Evolutionary conservation across 2,113 vertebrate genomes (phyloP), one percentile per base, ranked within the genome.

Genomic region (Electrona antarctica): DNA sequence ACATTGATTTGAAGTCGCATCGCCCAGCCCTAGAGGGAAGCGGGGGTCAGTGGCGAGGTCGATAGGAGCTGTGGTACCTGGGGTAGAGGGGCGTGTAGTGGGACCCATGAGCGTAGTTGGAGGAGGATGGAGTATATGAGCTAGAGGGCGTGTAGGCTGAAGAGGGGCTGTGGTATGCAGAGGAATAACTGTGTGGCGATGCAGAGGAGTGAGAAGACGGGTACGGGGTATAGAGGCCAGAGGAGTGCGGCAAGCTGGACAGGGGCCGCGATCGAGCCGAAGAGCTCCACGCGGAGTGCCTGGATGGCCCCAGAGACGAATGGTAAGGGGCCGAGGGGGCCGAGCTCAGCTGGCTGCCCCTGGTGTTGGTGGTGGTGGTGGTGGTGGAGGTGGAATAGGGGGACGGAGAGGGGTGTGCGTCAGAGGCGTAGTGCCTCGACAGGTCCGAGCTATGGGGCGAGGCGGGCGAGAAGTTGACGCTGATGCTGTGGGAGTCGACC

Each of bases 31-130:
- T 41, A 41, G 33, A 4, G 29, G 55, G 64, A 61, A 55, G 29
- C 66, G 57, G 56, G n/a, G 10, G 6, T 92, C 82, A 92, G 74
- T 90, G 88, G 45, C 86, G 85, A 7, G 91, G 92, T 69, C 88
- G 80, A 51, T 92, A 90, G n/a, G 90, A 87, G 33, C 85, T 81
- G 73, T 91, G 91, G 84, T 89, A 85, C 80, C 91, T 83, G 52
- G 91, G 77, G 72, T 91, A 90, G 48, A 90, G 81, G 13, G 85
- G 90, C 0, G 74, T 89, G 80, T 93, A 92, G 81, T 82, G 82
- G 49, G 70, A 54, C 0, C 89, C 79, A 69, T 91, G 92, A 55
- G 71, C 88, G 69, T 91, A 88, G 21, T n/a, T n/a, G 29, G 87
- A 87, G 15, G 77, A n/a, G 57, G 78, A 51, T 21, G 77, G 58